Evolutionary conservation across 2,113 vertebrate genomes (phyloP), one percentile per base, ranked within the genome.

Genomic region (Cettia cetti): DNA sequence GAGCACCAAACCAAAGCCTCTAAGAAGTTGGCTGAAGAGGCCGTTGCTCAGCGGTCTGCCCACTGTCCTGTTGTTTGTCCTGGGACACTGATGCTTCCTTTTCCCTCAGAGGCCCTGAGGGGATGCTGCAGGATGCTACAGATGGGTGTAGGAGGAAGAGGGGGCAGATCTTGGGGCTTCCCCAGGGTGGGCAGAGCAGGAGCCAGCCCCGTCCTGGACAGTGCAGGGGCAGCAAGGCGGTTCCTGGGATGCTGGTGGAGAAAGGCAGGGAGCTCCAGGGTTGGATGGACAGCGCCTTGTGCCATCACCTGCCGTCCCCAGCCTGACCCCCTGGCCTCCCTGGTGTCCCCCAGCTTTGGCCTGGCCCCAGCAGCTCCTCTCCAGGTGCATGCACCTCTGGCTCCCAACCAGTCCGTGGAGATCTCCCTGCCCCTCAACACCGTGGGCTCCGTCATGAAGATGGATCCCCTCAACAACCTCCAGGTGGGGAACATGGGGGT

Each of bases 391-490:
- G 98, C 99, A 0, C 99, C 99, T 1, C 98, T 99, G 7, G 98
- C 98, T 81, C 99, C 99, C 54, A 99, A 99, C 98, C 99, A 99
- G 97, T 99, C 97, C 0, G 99, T 99, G 94, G 99, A 99, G 94
- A 98, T 98, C 87, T 98, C 98, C 63, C 98, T 99, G 39, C 99
- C 99, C 0, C 98, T 99, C 64, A 99, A 98, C 97, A 99, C 98
- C 0, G 98, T 98, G 8, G 99, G 99, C 66, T 99, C 99, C 0
- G 98, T 99, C 90, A 99, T 99, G 99, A 99, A 99, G 98, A 99
- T 99, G 99, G 99, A 99, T 10, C 99, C 99, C 11, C 98, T 99
- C 68, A 99, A 98, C 97, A 99, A 99, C 86, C 98, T 99, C 24
- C 99, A 99, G 99, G 99, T 99, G 95, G 82, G 96, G 5, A 68